Conservation (phyloP, 2,113 vertebrate species). For the Rousettus leschenaultii region DNA sequence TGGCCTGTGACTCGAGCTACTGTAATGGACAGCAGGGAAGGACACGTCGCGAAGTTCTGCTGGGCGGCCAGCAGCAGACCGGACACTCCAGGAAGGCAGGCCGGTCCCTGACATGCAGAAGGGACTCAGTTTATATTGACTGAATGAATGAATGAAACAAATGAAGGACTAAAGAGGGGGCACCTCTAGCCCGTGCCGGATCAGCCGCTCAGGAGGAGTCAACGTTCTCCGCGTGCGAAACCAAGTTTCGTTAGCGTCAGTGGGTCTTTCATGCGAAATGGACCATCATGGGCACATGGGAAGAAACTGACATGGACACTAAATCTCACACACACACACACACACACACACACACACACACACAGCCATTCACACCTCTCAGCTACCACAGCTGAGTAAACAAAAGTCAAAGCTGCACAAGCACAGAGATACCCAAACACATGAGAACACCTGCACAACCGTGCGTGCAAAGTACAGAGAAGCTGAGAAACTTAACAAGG, state of each 20-base stretch:
- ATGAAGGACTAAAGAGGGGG: not conserved
- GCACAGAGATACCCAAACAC: not conserved
- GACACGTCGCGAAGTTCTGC: not conserved
- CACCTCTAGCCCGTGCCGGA: not conserved
- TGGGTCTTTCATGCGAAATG: not conserved
- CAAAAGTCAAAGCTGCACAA: not conserved
- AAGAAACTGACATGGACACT: not conserved
- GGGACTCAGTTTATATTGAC: not conserved
- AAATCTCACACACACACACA: not conserved
- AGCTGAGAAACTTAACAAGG: not conserved
- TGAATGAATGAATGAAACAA: not conserved
- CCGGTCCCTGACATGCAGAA: not conserved
- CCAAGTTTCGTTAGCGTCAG: not conserved
- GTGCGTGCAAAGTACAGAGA: not conserved
- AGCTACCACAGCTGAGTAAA: not conserved
- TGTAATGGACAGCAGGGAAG: not conserved
- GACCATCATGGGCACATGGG: not conserved
- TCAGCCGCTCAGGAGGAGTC: not conserved
- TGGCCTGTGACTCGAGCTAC: not conserved
- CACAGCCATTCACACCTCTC: not conserved
- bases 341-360: not conserved
- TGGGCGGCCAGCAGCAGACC: rapidly evolving
- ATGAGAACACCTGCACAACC: not conserved
- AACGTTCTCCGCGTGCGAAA: not conserved
- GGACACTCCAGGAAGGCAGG: not conserved